Conservation (phyloP, 1,140 invertebrate genomes). For the Drosophila chauvacae region DNA sequence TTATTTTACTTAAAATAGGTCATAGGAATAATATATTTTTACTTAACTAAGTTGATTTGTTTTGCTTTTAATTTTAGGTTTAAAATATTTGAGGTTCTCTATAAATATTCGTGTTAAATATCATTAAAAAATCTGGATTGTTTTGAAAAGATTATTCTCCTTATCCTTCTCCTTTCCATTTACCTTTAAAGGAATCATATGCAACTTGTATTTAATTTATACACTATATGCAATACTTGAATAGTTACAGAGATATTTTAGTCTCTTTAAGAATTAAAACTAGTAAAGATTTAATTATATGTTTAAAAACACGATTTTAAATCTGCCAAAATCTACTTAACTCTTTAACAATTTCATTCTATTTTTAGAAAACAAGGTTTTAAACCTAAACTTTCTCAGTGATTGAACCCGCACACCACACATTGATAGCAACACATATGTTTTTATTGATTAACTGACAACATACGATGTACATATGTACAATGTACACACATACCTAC, state of each 20-base stretch:
- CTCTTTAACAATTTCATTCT: neutral
- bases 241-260: neutral
- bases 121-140: neutral
- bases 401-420: neutral
- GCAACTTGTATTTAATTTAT: no score
- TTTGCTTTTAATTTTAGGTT: neutral
- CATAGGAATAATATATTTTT: neutral
- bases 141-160: no score
- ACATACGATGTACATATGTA: constrained; percentile 56
- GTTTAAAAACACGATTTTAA: neutral
- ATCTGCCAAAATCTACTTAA: no score
- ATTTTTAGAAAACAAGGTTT: neutral
- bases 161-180: no score
- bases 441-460: constrained; percentile 54
- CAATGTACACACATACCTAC: neutral
- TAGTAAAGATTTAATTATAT: neutral
- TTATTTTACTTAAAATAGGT: constrained; percentile 9
- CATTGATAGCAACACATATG: constrained; percentile 11
- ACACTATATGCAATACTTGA: neutral
- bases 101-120: neutral
- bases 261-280: neutral
- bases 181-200: no score
- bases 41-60: no score
- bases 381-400: neutral
- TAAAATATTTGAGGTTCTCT: neutral